Conservation (phyloP, 2,797 vertebrate genomes). For the Poeciliopsis infans region DNA sequence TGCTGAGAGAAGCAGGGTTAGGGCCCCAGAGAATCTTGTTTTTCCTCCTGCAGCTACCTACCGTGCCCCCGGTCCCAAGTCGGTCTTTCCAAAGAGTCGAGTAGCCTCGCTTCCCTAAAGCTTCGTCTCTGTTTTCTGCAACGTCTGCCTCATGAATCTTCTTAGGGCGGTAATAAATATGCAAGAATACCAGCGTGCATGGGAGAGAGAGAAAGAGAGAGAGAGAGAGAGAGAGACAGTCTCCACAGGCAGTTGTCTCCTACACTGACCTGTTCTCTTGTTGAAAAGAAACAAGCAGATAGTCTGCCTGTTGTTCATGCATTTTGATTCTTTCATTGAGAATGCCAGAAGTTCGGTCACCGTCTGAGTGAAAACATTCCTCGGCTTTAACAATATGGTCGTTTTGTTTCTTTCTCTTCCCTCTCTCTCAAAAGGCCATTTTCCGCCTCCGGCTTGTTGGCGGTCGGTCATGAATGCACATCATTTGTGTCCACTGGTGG, state of each 20-base stretch:
- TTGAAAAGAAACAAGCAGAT: conserved; percentile 25
- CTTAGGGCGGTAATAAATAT: conserved; percentile 35
- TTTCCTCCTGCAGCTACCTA: conserved; percentile 35
- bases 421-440: conserved; percentile 52
- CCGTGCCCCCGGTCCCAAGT: conserved; percentile 46
- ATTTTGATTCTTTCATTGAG: conserved; percentile 52
- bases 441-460: conserved; percentile 59
- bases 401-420: conserved; percentile 21
- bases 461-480: conserved; percentile 60
- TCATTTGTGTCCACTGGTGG: conserved; percentile 55
- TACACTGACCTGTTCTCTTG: conserved; percentile 35
- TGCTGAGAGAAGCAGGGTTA: conserved; percentile 64
- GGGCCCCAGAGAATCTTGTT: conserved; percentile 53
- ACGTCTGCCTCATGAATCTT: conserved; percentile 49
- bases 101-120: conserved; percentile 17
- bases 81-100: conserved; percentile 49
- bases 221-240: conserved; percentile 1
- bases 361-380: conserved; percentile 56
- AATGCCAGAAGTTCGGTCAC: conserved; percentile 54
- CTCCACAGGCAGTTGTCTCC: conserved; percentile 46
- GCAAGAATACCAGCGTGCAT: conserved; percentile 44
- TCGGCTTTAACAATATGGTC: conserved; percentile 48
- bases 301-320: conserved; percentile 22
- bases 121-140: conserved; percentile 31
- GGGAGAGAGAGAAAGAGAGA: background rate